phyloP scores from a whole-genome alignment of 2,797 vertebrate species.

The Ptychadena robeensis region DNA sequence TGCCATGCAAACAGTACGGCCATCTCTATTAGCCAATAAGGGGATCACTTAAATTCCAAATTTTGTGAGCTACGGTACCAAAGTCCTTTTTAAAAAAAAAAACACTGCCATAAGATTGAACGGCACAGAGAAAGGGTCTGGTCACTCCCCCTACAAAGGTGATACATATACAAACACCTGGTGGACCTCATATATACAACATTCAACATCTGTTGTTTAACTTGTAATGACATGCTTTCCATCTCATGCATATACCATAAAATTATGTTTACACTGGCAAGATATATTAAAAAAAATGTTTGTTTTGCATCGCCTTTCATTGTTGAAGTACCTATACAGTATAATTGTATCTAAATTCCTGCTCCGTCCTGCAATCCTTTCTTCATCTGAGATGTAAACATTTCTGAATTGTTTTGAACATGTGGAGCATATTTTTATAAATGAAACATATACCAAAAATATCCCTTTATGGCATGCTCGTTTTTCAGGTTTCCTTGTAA shows the following conservation, averaged over 20 bases:
- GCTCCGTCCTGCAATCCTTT: background rate
- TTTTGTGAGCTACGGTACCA: no score
- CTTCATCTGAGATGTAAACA: background rate
- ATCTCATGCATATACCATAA: conserved; percentile 33
- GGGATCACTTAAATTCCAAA: no score
- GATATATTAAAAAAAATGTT: conserved; percentile 42
- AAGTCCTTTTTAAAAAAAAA: no score
- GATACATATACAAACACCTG: conserved; percentile 9
- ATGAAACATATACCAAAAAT: no score
- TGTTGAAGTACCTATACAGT: conserved; percentile 7
- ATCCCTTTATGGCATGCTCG: no score
- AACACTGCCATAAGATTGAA: background rate
- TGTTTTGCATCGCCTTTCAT: conserved; percentile 41
- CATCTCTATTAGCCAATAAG: no score
- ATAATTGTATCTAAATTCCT: background rate
- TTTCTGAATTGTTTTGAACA: background rate
- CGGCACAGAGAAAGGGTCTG: background rate
- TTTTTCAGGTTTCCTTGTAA: background rate
- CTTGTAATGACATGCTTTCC: conserved; percentile 37
- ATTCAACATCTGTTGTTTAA: conserved; percentile 41
- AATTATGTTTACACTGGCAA: conserved; percentile 39
- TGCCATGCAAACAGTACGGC: no score
- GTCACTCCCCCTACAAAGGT: conserved; percentile 22
- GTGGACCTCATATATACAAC: conserved; percentile 6
- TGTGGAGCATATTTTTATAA: background rate